These are phyloP conservation scores for Drepana arcuata DNA, from an alignment of 1,140 invertebrate genomes.

Conservation along the genomic window DNA sequence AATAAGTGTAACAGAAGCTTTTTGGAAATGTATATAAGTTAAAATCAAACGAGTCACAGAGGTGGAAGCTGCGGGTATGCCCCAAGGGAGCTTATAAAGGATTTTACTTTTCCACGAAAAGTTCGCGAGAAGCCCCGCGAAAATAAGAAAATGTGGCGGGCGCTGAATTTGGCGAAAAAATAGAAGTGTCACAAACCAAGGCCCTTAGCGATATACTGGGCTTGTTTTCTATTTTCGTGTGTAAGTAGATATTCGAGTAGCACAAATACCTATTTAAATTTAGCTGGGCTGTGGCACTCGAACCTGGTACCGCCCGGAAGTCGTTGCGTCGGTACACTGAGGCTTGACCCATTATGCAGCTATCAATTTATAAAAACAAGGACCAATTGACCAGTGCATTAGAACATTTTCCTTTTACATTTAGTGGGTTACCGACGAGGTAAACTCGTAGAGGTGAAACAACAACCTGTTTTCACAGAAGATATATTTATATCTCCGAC, in stretches of 20 bases:
- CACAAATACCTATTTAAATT: constrained; percentile 21
- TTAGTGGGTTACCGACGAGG: too few relatives aligned
- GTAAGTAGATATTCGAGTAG: neutral
- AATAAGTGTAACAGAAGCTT: too few relatives aligned
- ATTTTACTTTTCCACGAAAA: too few relatives aligned
- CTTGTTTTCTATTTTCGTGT: constrained; percentile 17
- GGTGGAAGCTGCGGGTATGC: too few relatives aligned
- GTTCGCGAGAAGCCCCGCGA: too few relatives aligned
- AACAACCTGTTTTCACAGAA: too few relatives aligned
- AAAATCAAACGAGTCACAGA: too few relatives aligned
- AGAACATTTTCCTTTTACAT: too few relatives aligned
- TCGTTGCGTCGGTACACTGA: constrained; percentile 29
- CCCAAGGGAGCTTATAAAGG: too few relatives aligned
- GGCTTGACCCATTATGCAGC: constrained; percentile 30
- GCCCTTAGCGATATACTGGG: constrained; percentile 12
- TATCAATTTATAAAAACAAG: constrained; percentile 27
- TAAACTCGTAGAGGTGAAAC: too few relatives aligned
- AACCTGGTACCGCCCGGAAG: constrained; percentile 33
- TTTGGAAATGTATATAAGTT: too few relatives aligned
- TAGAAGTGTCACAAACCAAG: constrained; percentile 5
- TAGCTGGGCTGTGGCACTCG: constrained; percentile 14
- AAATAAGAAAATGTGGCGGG: neutral
- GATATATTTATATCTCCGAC: too few relatives aligned
- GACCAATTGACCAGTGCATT: constrained; percentile 10
- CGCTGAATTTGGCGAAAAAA: neutral